Base-by-base conservation (phyloP, 2,797 vertebrate genomes). In the Enteromius treurensis region DNA sequence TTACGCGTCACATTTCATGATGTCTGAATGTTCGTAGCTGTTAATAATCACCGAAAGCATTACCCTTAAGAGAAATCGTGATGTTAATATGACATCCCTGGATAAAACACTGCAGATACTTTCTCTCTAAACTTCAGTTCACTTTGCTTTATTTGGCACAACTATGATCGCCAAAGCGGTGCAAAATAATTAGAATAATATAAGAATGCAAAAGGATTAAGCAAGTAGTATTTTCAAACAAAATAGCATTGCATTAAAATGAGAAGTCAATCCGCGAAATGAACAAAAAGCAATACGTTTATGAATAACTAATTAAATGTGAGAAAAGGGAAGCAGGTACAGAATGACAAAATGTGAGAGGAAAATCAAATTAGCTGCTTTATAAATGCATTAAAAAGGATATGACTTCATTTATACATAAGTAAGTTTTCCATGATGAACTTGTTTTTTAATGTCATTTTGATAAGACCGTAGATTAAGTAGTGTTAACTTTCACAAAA, bases 1-100 rank as follows among this genome's bases (percentile, higher is more conserved):
- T 71, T 77, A 64, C 29, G 37, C 14, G 29, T 58, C 47, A 29
- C 71, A 21, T 70, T 70, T 62, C 42, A 70, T 83, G 47, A 71
- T 51, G 51, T 70, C 73, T 45, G 23, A 40, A 69, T 29, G 74
- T 45, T 55, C 47, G 37, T 5, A 69, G 34, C 71, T 32, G 47
- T 68, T 68, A 55, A 67, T 68, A 76, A 40, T 40, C 32, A n/a
- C 62, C 5, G 32, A 29, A 68, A 53, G 17, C 11, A 51, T 5
- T 65, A 26, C 26, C 51, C 69, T 34, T 17, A 62, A 32, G 26
- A 53, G 15, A 9, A 21, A 47, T 8, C 10, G 5, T 37, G 37
- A 71, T 34, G 19, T 2, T 14, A 23, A 32, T 80, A 26, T 9
- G 68, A 34, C 79, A 45, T 42, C 40, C 34, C n/a, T 14, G 4